A percentile compares a stretch with the other conserved stretches of the same genome.
phyloP scores from a whole-genome alignment of 1,140 invertebrate genomes.

The Megathymus violae region DNA sequence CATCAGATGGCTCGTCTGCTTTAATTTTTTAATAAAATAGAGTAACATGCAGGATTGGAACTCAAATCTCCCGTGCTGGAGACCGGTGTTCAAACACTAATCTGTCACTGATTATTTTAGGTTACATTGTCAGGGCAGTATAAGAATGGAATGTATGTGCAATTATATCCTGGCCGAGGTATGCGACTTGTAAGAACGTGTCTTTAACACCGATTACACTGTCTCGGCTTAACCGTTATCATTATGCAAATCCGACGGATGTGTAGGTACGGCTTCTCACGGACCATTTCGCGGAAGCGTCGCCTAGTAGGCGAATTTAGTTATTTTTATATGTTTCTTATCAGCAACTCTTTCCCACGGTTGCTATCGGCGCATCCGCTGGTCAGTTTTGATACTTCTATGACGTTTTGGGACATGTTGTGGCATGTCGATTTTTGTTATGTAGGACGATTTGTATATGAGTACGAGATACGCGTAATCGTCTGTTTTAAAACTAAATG shows the following conservation, averaged over 20 bases:
- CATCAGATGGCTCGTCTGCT: too few species aligned
- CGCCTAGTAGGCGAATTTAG: slow-evolving; percentile 54
- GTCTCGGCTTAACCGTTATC: slow-evolving; percentile 37
- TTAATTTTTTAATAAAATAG: too few species aligned
- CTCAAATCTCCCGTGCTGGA: too few species aligned
- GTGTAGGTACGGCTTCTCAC: slow-evolving; percentile 50
- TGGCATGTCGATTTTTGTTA: slow-evolving; percentile 18
- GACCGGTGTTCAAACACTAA: too few species aligned
- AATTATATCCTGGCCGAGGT: too few species aligned
- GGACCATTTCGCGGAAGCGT: slow-evolving; percentile 55
- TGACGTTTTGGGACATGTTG: slow-evolving; percentile 8
- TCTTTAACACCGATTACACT: neutral
- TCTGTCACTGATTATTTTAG: too few species aligned
- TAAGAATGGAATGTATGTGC: too few species aligned
- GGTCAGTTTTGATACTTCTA: slow-evolving; percentile 26
- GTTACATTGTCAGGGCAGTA: too few species aligned
- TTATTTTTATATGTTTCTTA: slow-evolving; percentile 51
- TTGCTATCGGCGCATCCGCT: slow-evolving; percentile 48
- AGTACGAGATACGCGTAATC: neutral
- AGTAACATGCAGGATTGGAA: too few species aligned
- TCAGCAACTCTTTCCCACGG: slow-evolving; percentile 60
- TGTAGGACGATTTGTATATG: neutral
- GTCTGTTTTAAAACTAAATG: too few species aligned
- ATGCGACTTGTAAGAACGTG: neutral
- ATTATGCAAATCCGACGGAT: slow-evolving; percentile 46